phyloP scores from a whole-genome alignment of 2,888 invertebrate species.

The Mongoloraphidia duomilia region DNA sequence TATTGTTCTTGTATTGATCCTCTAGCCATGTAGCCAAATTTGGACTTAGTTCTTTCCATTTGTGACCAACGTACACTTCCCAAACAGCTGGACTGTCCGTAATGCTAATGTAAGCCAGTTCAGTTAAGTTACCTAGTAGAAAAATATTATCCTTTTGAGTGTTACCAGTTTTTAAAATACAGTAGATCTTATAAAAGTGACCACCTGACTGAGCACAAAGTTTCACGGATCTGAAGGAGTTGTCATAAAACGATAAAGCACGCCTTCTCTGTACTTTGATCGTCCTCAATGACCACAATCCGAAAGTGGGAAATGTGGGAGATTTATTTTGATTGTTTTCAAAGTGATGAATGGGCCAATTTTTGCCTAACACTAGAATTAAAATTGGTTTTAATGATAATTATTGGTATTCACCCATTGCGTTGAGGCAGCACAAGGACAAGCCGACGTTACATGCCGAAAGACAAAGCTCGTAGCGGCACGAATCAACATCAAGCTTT shows the following conservation, averaged over 20 bases:
- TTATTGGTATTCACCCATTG: constrained; percentile 22
- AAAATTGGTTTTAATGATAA: no score
- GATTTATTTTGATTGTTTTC: background rate
- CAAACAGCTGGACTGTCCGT: constrained; percentile 59
- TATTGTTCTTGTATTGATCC: constrained; percentile 56
- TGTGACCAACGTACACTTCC: constrained; percentile 67
- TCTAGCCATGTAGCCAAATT: constrained; percentile 72
- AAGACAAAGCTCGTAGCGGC: constrained; percentile 50
- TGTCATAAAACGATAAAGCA: no score
- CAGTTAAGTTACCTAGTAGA: constrained; percentile 30
- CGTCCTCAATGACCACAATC: no score
- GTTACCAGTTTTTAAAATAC: no score
- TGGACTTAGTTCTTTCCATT: constrained; percentile 63
- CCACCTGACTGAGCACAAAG: no score
- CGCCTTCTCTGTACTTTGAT: no score
- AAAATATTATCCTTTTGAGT: constrained; percentile 15
- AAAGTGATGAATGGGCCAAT: background rate
- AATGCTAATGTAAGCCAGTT: constrained; percentile 52
- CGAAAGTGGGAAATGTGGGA: no score
- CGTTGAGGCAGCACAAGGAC: constrained; percentile 33
- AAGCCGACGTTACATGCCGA: constrained; percentile 55
- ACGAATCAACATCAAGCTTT: constrained; percentile 16
- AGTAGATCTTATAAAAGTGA: no score
- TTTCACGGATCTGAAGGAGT: no score
- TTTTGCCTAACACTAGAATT: background rate